Conservation (phyloP, 2,888 invertebrate genomes). For the Spisula subtruncata region DNA sequence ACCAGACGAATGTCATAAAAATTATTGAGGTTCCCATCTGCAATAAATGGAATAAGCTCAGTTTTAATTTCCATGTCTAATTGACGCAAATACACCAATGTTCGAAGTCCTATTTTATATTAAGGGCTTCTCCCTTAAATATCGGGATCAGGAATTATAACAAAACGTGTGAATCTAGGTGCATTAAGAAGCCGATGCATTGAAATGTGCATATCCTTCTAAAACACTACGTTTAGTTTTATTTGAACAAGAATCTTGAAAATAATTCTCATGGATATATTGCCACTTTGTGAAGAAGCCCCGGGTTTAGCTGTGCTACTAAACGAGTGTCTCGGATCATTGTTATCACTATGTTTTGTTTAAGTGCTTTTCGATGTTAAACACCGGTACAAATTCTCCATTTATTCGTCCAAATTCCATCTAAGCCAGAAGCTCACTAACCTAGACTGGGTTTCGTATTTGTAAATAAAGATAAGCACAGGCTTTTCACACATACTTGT, state of each 20-base stretch:
- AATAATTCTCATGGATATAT: constrained; percentile 39
- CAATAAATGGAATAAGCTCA: not conserved
- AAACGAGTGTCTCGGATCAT: constrained; percentile 44
- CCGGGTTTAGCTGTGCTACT: constrained; percentile 25
- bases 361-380: constrained; percentile 36
- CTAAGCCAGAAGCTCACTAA: constrained; percentile 40
- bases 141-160: constrained; percentile 14
- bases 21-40: not conserved
- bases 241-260: constrained; percentile 29
- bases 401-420: constrained; percentile 38
- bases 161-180: constrained; percentile 41
- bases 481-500: constrained; percentile 58
- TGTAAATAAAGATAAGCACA: constrained; percentile 57
- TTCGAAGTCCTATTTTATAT: constrained; percentile 29
- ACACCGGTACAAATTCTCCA: constrained; percentile 42
- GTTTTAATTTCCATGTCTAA: constrained; percentile 11
- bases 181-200: constrained; percentile 43
- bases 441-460: constrained; percentile 48
- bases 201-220: constrained; percentile 43
- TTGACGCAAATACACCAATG: constrained; percentile 25
- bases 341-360: constrained; percentile 37
- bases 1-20: not conserved
- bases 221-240: constrained; percentile 27
- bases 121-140: not conserved
- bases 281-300: constrained; percentile 39